These are phyloP conservation scores for Oophaga pumilio DNA, from an alignment of 2,113 vertebrate species.

Conservation along the genomic window DNA sequence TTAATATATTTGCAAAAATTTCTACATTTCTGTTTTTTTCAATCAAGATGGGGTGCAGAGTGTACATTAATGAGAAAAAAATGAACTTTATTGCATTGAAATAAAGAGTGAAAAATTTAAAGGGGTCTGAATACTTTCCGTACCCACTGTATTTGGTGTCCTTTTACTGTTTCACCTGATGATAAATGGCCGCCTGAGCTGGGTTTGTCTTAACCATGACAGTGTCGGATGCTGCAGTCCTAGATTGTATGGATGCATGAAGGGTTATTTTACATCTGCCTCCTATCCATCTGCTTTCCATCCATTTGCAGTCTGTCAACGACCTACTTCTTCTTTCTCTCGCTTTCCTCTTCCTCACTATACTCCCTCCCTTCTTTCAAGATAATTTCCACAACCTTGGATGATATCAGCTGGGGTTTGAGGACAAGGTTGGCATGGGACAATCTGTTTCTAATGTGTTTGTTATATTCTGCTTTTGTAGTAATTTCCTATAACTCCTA, in stretches of 20 bases:
- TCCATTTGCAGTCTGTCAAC: background rate
- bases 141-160: too few species aligned
- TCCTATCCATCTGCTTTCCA: background rate
- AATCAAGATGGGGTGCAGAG: too few species aligned
- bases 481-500: background rate
- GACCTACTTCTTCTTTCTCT: constrained; percentile 13
- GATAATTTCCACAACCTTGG: constrained; percentile 33
- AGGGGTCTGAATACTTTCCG: too few species aligned
- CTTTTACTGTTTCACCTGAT: background rate
- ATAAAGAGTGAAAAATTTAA: too few species aligned
- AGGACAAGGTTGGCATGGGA: constrained; percentile 22
- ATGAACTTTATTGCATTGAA: too few species aligned
- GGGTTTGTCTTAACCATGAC: too few species aligned
- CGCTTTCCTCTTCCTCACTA: background rate
- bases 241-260: background rate
- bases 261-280: background rate
- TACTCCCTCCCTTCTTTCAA: constrained; percentile 13
- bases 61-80: too few species aligned
- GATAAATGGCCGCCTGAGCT: background rate
- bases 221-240: background rate
- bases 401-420: constrained; percentile 23
- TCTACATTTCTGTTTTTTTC: too few species aligned
- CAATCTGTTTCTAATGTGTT: background rate
- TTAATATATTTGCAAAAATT: too few species aligned
- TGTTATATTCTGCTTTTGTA: background rate